Evolutionary conservation across 1,140 invertebrate species (phyloP), one percentile per base, ranked within the genome.

Genomic region (Pteromalus puparum): DNA sequence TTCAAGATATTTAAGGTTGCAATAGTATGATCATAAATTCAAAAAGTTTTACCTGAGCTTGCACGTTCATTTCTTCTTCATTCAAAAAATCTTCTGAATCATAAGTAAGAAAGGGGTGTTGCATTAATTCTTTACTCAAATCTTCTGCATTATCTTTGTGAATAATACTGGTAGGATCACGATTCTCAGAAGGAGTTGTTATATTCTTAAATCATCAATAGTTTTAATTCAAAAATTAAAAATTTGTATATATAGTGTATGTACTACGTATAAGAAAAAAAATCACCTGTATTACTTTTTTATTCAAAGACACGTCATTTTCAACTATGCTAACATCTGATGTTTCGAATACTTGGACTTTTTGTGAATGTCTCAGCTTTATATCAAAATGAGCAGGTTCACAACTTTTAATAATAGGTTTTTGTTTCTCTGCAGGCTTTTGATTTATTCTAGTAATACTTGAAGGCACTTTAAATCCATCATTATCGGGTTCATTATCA

Each of bases 11-110:
- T 42, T 42, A 42, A 18, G 13, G 21, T 61, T 21, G 18, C 3
- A 61, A 53, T 61, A 61, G n/a, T 61, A 53, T 2, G 18, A 18
- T 53, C 48, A 21, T 7, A 61, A 6, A 61, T 48, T 61, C 5
- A 7, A 7, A 21, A 6, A 61, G 6, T n/a, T 61, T 61, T 74
- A 38, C 28, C 28, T 74, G 26, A 38, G 34, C 21, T 61, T 61
- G 53, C 72, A 74, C 30, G n/a, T 21, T 12, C 18, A n/a, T 26
- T 77, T 83, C 74, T 48, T 80, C n/a, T 42, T 80, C 77, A 46
- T 81, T 72, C 24, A 46, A 10, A 74, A 73, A 74, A 81, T 84
- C 83, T 81, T 84, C 78, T 46, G 78, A 80, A 81, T 84, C 83
- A 34, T 84, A 81, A 48, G 77, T 65, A 12, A 84, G 68, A 75